A percentile compares a stretch with the other conserved stretches of the same genome.
Conservation (phyloP, 2,113 vertebrate genomes). For the Argyrosomus japonicus region DNA sequence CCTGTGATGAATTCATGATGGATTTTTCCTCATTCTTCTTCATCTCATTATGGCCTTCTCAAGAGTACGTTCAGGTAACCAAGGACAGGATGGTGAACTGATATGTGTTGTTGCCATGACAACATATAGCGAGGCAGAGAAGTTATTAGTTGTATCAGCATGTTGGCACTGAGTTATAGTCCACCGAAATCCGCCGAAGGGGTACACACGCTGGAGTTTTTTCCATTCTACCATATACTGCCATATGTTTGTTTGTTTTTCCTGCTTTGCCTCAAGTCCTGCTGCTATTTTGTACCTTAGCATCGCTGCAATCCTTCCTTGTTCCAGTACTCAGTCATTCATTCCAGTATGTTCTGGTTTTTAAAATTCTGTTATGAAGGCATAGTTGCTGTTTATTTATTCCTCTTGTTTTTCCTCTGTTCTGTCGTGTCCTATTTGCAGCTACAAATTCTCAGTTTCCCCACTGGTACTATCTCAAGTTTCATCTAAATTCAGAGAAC, state of each 20-base stretch:
- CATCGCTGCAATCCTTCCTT: neutral
- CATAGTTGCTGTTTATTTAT: neutral
- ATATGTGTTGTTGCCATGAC: conserved; percentile 66
- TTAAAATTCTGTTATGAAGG: neutral
- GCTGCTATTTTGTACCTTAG: neutral
- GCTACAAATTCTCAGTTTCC: neutral
- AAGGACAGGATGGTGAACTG: conserved; percentile 29
- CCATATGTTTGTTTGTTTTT: conserved; percentile 3
- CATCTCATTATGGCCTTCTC: conserved; percentile 32
- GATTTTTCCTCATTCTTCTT: conserved; percentile 45
- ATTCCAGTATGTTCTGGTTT: conserved; percentile 20
- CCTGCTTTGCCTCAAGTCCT: neutral
- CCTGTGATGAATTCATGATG: conserved; percentile 29
- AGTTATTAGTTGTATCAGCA: neutral
- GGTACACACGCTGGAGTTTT: neutral
- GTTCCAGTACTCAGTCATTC: neutral
- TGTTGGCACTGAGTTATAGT: conserved; percentile 9
- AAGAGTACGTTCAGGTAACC: conserved; percentile 28
- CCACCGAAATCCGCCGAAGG: conserved; percentile 6
- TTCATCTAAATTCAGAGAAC: conserved; percentile 12
- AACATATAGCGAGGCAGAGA: conserved; percentile 34
- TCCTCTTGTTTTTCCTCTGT: neutral
- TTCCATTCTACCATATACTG: neutral
- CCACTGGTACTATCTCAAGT: neutral
- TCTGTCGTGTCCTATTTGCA: neutral